These are phyloP conservation scores for Uropsilus gracilis DNA, from an alignment of 2,113 vertebrate species.

Conservation along the genomic window DNA sequence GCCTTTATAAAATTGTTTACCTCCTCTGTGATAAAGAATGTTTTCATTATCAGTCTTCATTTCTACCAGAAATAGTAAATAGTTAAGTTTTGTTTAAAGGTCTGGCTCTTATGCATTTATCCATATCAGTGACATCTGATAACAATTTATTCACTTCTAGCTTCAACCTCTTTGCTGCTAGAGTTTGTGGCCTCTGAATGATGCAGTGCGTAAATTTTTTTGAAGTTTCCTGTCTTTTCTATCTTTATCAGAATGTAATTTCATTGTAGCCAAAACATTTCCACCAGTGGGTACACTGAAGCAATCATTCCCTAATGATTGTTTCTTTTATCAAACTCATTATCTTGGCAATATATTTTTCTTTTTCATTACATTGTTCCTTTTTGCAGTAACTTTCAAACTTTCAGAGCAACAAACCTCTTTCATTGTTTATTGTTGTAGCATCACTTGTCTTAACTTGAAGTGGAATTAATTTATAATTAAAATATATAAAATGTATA, in stretches of 20 bases:
- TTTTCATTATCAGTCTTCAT: neutral
- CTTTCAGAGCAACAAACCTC: neutral
- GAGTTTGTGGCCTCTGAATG: neutral
- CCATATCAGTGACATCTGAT: neutral
- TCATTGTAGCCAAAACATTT: neutral
- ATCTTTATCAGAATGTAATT: neutral
- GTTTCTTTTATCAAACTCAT: neutral
- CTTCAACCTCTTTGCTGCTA: neutral
- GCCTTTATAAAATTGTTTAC: neutral
- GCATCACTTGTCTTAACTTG: neutral
- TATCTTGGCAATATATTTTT: neutral
- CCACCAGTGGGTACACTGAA: neutral
- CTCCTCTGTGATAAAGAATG: neutral
- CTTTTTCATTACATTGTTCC: neutral
- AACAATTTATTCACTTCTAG: neutral
- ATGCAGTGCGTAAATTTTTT: neutral
- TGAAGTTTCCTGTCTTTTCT: neutral
- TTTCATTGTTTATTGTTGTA: neutral
- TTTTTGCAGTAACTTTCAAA: neutral
- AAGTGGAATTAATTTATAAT: conserved; percentile 4
- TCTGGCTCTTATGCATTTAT: neutral
- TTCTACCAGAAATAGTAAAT: neutral
- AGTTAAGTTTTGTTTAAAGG: neutral
- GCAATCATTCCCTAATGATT: neutral
- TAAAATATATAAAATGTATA: neutral